Evolutionary conservation across 1,140 invertebrate species (phyloP), one percentile per base, ranked within the genome.

Genomic region (Frieseomelitta varia): DNA sequence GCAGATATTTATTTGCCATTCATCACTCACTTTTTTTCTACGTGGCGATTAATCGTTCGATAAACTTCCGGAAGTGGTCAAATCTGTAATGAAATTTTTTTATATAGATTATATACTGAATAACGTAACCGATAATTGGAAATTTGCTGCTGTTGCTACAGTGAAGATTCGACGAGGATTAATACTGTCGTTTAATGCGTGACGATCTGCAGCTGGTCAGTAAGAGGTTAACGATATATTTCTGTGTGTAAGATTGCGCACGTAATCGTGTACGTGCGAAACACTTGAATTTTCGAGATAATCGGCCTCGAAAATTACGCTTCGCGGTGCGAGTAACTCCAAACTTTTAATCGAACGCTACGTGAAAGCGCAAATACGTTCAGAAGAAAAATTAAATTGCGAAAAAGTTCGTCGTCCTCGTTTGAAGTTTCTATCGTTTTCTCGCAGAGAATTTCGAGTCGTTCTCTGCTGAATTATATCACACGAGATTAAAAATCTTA

Each of bases 151-250:
- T 47, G 21, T 47, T 47, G 8, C 6, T 8, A 21, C 11, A 55
- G 27, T n/a, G 27, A 56, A 58, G 39, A 51, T 14, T 47, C 58
- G 17, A 14, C 34, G 47, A 63, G 39, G 47, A 79, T 67, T 34
- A 34, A 34, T 51, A 53, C 14, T 14, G 19, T 47, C 39, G 47
- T 77, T 65, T 51, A 78, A 78, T n/a, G 21, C 19, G 76, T 30
- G 30, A 12, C 75, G 30, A 67, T 67, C 76, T 67, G 51, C 65
- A 51, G n/a, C 39, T 65, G 67, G 30, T 55, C 53, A 71, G 53
- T 58, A 17, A 58, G 8, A 47, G 24, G 39, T 51, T 72, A 80
- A 80, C 55, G 55, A 80, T 80, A 34, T 10, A 19, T 27, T 71
- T 55, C 61, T 19, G 27, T 14, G 27, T 47, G 39, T n/a, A 21